These are phyloP conservation scores for Parazoanthus atlanticus DNA, from an alignment of 92 coral and sea anemone species.

Conservation along the genomic window DNA sequence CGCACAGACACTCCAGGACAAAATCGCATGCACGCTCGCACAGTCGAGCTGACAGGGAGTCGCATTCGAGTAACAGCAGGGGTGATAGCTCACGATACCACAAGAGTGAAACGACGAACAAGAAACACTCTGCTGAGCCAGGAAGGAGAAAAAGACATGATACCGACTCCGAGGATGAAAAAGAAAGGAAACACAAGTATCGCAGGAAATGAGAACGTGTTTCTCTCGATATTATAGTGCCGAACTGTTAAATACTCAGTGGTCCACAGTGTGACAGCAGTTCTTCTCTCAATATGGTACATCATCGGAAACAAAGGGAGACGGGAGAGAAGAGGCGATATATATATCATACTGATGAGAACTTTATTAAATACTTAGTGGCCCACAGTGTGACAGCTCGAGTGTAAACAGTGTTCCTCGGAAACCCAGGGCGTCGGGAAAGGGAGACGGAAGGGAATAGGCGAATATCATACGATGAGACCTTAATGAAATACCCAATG, in stretches of 20 bases:
- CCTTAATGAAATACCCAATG: too few species aligned
- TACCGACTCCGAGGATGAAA: slow-evolving; percentile 22
- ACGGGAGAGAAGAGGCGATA: too few species aligned
- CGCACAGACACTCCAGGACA: neutral
- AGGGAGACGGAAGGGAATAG: too few species aligned
- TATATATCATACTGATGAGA: too few species aligned
- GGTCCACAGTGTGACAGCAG: too few species aligned
- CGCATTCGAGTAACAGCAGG: neutral
- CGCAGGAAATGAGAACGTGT: neutral
- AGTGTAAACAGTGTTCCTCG: too few species aligned
- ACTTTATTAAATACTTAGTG: too few species aligned
- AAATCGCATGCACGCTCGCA: neutral
- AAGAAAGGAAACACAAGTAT: slow-evolving; percentile 1
- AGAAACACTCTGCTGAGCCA: neutral
- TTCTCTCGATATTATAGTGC: neutral
- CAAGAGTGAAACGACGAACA: slow-evolving; percentile 4
- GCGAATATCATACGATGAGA: too few species aligned
- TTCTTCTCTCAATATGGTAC: too few species aligned
- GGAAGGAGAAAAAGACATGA: slow-evolving; percentile 51
- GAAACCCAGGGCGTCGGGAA: too few species aligned
- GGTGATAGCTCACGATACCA: slow-evolving; percentile 1
- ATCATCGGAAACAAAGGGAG: too few species aligned
- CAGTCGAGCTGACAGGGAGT: neutral
- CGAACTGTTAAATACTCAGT: neutral
- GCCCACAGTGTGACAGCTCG: too few species aligned